Conservation (phyloP, 2,113 vertebrate species). For the Tichodroma muraria region DNA sequence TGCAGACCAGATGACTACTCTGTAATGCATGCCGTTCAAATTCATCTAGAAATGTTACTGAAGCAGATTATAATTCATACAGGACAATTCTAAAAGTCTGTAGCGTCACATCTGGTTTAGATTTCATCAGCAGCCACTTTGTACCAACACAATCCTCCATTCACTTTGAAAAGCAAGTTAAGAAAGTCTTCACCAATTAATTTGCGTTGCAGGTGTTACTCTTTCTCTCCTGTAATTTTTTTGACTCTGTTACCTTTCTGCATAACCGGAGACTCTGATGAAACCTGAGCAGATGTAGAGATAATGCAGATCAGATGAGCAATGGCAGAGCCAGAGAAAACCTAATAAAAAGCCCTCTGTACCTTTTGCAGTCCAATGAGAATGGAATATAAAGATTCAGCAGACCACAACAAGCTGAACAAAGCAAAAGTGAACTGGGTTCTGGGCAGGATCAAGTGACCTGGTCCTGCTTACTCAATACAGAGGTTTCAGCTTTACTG, state of each 20-base stretch:
- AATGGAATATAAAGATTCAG: neutral
- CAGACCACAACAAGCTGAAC: neutral
- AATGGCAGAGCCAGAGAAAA: neutral
- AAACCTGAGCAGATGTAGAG: neutral
- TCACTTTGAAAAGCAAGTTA: neutral
- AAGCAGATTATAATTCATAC: neutral
- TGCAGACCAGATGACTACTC: neutral
- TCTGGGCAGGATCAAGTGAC: neutral
- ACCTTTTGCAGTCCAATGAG: neutral
- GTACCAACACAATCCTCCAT: neutral
- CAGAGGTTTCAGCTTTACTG: neutral
- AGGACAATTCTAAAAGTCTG: neutral
- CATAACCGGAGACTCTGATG: neutral
- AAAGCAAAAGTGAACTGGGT: neutral
- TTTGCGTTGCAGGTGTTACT: neutral
- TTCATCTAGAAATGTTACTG: conserved; percentile 1
- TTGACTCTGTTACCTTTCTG: neutral
- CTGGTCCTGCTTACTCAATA: neutral
- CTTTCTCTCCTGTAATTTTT: neutral
- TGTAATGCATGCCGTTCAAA: neutral
- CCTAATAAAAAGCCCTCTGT: neutral
- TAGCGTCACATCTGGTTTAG: neutral
- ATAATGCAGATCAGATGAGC: neutral
- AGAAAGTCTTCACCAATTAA: neutral
- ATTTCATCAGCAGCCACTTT: neutral